These are phyloP conservation scores for Pheosia tremula DNA, from an alignment of 2,888 invertebrate species.

Conservation along the genomic window DNA sequence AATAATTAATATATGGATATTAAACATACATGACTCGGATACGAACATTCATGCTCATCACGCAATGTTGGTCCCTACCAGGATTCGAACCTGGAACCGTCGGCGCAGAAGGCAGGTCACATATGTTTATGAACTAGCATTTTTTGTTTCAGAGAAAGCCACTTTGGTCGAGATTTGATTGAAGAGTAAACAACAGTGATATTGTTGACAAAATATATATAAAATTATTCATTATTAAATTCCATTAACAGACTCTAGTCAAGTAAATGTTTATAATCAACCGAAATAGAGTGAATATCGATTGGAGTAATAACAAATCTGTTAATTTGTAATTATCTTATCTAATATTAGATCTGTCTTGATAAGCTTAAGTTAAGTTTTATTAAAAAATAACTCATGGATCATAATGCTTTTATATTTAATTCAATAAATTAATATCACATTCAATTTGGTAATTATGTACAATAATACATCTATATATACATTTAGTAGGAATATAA, in stretches of 20 bases:
- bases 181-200: slow-evolving; percentile 30
- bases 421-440: slow-evolving; percentile 3
- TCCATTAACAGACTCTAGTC: not conserved
- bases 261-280: not conserved
- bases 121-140: not conserved
- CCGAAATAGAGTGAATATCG: too few species aligned
- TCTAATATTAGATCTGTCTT: not conserved
- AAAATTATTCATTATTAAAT: not conserved
- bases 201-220: not conserved
- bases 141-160: slow-evolving; percentile 52
- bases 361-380: not conserved
- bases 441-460: not conserved
- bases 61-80: too few species aligned
- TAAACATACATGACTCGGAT: too few species aligned
- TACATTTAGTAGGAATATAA: not conserved
- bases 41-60: too few species aligned
- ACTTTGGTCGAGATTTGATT: slow-evolving; percentile 49
- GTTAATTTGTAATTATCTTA: too few species aligned
- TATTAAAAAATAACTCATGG: not conserved
- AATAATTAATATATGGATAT: too few species aligned
- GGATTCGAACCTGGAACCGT: too few species aligned
- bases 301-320: too few species aligned
- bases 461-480: not conserved
- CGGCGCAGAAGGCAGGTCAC: not conserved
- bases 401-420: not conserved